Conservation (phyloP, 2,888 invertebrate genomes). For the Melieria crassipennis region DNA sequence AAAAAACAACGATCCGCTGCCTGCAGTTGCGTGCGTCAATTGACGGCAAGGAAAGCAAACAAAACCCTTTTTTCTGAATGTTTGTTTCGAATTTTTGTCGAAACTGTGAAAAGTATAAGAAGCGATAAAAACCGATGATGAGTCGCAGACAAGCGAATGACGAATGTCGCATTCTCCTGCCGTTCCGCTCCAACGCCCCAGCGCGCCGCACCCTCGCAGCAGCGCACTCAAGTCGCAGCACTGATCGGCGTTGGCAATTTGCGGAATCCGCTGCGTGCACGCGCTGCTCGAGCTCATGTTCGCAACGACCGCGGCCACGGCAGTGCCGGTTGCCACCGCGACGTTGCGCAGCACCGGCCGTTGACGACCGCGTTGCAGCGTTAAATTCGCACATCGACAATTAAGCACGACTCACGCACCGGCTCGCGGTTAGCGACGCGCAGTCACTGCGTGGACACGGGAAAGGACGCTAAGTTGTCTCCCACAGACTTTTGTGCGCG, state of each 20-base stretch:
- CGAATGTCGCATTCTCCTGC: slow-evolving; percentile 54
- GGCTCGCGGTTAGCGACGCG: background rate
- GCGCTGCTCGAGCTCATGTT: slow-evolving; percentile 3
- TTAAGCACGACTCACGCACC: slow-evolving; percentile 54
- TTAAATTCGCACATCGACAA: slow-evolving; percentile 60
- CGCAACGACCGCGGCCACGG: background rate
- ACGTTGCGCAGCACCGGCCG: background rate
- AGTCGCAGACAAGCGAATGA: slow-evolving; percentile 58
- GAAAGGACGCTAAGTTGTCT: slow-evolving; percentile 50
- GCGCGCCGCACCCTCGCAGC: background rate
- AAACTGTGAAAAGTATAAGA: slow-evolving; percentile 42
- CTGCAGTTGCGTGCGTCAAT: slow-evolving; percentile 24
- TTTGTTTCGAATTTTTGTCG: slow-evolving; percentile 25
- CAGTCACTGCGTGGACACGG: slow-evolving; percentile 40
- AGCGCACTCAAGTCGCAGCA: background rate
- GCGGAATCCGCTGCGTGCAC: slow-evolving; percentile 26
- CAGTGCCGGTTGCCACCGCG: background rate
- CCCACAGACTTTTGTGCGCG: slow-evolving; percentile 44
- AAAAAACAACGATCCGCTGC: slow-evolving; percentile 45
- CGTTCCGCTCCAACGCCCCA: slow-evolving; percentile 3
- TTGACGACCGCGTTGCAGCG: slow-evolving; percentile 9
- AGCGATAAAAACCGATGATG: slow-evolving; percentile 49
- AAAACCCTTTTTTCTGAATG: slow-evolving; percentile 42
- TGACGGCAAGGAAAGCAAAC: slow-evolving; percentile 41
- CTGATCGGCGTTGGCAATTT: slow-evolving; percentile 15